These are phyloP conservation scores for Sorex araneus DNA, from an alignment of 2,113 vertebrate species.

Conservation along the genomic window DNA sequence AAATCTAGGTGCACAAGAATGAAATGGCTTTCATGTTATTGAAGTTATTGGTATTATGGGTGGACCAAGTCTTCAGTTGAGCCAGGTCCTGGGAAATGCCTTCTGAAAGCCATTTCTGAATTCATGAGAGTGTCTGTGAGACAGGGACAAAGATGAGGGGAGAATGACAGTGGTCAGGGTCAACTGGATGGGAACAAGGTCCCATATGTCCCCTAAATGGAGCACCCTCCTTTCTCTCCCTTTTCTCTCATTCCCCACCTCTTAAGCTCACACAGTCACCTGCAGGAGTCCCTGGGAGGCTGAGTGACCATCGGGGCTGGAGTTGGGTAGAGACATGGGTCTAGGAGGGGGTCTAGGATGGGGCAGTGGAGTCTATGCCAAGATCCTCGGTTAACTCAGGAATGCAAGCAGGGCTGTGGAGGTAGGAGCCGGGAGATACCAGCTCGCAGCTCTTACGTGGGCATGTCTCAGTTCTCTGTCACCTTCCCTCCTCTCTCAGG, in stretches of 20 bases:
- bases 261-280: neutral
- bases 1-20: neutral
- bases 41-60: neutral
- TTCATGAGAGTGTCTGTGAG: neutral
- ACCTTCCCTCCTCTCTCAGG: neutral
- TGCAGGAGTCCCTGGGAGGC: neutral
- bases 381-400: neutral
- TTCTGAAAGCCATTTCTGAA: neutral
- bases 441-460: neutral
- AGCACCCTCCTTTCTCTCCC: neutral
- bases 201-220: neutral
- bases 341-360: neutral
- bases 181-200: neutral
- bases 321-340: neutral
- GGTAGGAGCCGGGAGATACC: neutral
- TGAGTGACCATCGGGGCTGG: neutral
- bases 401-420: neutral
- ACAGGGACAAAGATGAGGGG: neutral
- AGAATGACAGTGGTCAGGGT: neutral
- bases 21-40: neutral
- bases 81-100: neutral
- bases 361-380: neutral
- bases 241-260: neutral
- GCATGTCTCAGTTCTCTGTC: neutral
- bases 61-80: neutral